Conservation (phyloP, 2,797 vertebrate genomes). For the Pygocentrus nattereri region DNA sequence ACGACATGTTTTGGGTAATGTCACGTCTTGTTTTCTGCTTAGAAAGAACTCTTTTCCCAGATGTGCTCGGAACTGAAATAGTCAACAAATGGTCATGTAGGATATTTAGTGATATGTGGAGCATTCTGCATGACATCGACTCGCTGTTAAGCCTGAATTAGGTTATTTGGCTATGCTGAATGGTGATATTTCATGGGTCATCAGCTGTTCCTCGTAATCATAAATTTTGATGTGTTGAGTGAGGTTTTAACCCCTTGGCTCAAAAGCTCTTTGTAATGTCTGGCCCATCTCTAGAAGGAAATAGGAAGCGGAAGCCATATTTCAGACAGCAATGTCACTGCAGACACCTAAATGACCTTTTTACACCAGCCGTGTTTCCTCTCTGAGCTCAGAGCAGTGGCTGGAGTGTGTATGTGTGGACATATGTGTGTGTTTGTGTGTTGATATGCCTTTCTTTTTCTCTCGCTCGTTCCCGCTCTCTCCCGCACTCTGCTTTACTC, state of each 20-base stretch:
- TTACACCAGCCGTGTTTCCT: constrained; percentile 33
- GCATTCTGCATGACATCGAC: constrained; percentile 11
- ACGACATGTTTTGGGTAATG: constrained; percentile 21
- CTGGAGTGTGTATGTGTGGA: constrained; percentile 13
- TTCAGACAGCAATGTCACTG: constrained; percentile 51
- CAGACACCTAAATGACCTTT: constrained; percentile 39
- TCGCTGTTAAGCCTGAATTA: constrained; percentile 10
- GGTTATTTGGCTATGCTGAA: constrained; percentile 15
- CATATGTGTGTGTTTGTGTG: constrained; percentile 10
- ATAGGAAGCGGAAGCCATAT: constrained; percentile 48
- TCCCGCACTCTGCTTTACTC: not conserved
- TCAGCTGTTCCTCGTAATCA: constrained; percentile 2
- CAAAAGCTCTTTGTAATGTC: constrained; percentile 26
- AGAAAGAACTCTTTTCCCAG: not conserved
- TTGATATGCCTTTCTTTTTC: constrained; percentile 32
- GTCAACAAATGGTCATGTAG: constrained; percentile 19
- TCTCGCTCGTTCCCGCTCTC: not conserved
- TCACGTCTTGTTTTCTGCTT: not conserved
- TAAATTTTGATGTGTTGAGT: constrained; percentile 15
- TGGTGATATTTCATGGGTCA: constrained; percentile 13
- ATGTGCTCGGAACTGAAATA: constrained; percentile 21
- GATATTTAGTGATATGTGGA: constrained; percentile 1
- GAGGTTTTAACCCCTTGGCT: not conserved
- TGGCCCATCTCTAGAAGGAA: constrained; percentile 34
- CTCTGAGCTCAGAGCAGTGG: constrained; percentile 1